Evolutionary conservation across 2,797 vertebrate species (phyloP).

Genomic region (Phataginus tetradactyla): DNA sequence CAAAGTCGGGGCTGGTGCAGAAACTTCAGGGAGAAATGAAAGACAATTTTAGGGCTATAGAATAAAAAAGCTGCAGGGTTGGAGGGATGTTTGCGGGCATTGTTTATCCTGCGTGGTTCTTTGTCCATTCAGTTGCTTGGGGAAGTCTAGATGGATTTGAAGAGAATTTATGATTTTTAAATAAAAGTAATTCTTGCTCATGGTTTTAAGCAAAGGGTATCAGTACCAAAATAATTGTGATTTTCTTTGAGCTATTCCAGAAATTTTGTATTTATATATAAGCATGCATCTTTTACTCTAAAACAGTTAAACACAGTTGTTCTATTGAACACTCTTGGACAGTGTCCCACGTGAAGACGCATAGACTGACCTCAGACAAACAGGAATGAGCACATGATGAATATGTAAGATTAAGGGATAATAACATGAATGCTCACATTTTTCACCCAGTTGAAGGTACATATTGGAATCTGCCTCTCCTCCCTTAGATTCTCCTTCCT

Average conservation of each 20-base stretch:
- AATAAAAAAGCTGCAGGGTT: too few relatives aligned
- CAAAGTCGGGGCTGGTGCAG: rapidly evolving
- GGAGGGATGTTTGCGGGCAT: background rate
- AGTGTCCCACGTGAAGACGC: rapidly evolving
- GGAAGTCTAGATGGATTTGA: background rate
- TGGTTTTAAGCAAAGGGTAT: background rate
- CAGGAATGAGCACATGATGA: rapidly evolving
- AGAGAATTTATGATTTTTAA: background rate
- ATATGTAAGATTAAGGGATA: rapidly evolving
- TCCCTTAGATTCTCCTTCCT: rapidly evolving
- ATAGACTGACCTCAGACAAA: rapidly evolving
- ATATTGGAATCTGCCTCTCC: background rate
- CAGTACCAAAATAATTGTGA: background rate
- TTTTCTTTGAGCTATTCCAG: background rate
- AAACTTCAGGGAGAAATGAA: rapidly evolving
- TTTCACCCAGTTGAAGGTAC: background rate
- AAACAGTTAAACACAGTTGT: background rate
- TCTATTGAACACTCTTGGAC: background rate
- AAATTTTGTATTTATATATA: rapidly evolving
- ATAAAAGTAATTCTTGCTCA: background rate
- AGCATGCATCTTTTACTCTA: background rate
- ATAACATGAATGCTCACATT: rapidly evolving
- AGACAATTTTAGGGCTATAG: rapidly evolving
- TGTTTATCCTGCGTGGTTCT: rapidly evolving
- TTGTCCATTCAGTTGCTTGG: too few relatives aligned